Evolutionary conservation across 2,888 invertebrate genomes (phyloP), one percentile per base, ranked within the genome.

Genomic region (Antitype chi): DNA sequence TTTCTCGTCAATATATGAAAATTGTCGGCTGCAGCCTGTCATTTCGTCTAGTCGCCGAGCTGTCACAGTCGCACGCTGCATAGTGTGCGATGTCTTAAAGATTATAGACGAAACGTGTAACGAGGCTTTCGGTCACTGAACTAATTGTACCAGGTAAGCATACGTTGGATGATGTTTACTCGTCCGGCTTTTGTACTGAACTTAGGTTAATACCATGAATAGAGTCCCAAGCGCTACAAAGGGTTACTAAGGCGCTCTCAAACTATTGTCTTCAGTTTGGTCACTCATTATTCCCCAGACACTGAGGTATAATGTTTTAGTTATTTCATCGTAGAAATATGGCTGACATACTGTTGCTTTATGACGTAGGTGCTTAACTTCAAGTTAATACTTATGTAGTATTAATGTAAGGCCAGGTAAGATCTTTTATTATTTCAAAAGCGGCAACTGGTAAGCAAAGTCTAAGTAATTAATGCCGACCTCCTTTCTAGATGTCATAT

Each of bases 221-320:
- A 20, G 23, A 75, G 62, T 57, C 57, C 62, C 64, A 74, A 70
- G 59, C 62, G 59, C 64, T 69, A 74, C 67, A 85, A 81, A 85
- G 69, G 74, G 63, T 78, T 70, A 78, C 62, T 68, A 59, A 74
- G 63, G 59, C 57, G 28, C 62, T 63, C 55, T n/a, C 57, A 53
- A 43, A 62, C 78, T 43, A 76, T 81, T 81, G 85, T 79, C 64
- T 70, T n/a, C 60, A 43, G 59, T 57, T 70, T 71, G 28, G 70
- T n/a, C 74, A 68, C 32, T 82, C 67, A 82, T 82, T 77, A 79
- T 70, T 79, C 32, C 23, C 57, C 17, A 15, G 70, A 20, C 52
- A 66, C 73, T 71, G 32, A 32, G 8, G 62, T 62, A 62, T 23
- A 43, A 63, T 32, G 23, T 63, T 78, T 53, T 25, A 81, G 49